Conservation (phyloP, 2,797 vertebrate species). For the Pipistrellus pipistrellus region DNA sequence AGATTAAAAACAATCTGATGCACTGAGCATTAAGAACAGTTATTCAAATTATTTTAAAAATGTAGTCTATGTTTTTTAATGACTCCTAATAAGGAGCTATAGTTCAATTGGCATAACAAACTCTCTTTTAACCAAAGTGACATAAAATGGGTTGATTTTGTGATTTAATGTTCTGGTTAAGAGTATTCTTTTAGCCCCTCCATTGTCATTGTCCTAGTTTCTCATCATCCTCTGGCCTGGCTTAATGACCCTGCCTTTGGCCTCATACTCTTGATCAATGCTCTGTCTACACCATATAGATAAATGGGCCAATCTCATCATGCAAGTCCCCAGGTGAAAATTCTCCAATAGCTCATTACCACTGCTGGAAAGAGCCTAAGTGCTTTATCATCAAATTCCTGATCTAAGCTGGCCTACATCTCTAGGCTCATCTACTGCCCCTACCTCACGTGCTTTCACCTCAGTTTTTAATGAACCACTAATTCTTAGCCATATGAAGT, state of each 20-base stretch:
- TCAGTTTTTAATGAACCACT: slow-evolving; percentile 29
- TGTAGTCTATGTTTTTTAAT: slow-evolving; percentile 22
- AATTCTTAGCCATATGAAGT: slow-evolving; percentile 30
- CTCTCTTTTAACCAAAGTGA: slow-evolving; percentile 46
- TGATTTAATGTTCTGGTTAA: slow-evolving; percentile 33
- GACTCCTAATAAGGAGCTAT: neutral
- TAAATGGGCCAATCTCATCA: neutral
- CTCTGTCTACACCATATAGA: neutral
- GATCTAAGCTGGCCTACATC: neutral
- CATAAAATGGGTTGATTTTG: neutral
- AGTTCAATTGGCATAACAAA: neutral
- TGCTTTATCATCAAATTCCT: slow-evolving; percentile 37
- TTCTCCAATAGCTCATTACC: slow-evolving; percentile 41
- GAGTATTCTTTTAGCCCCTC: slow-evolving; percentile 7
- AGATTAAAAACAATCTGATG: slow-evolving; percentile 13
- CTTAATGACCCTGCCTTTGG: slow-evolving; percentile 19
- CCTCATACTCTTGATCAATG: neutral
- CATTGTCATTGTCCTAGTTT: neutral
- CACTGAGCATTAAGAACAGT: neutral
- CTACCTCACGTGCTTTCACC: neutral
- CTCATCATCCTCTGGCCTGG: slow-evolving; percentile 33
- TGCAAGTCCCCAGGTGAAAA: neutral
- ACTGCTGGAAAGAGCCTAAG: slow-evolving; percentile 24
- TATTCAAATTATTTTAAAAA: slow-evolving; percentile 51
- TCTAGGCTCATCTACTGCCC: neutral